A percentile compares a stretch with the other conserved stretches of the same genome.
Evolutionary conservation across 2,888 invertebrate species (phyloP).

Genomic region (Dasypolia templi): DNA sequence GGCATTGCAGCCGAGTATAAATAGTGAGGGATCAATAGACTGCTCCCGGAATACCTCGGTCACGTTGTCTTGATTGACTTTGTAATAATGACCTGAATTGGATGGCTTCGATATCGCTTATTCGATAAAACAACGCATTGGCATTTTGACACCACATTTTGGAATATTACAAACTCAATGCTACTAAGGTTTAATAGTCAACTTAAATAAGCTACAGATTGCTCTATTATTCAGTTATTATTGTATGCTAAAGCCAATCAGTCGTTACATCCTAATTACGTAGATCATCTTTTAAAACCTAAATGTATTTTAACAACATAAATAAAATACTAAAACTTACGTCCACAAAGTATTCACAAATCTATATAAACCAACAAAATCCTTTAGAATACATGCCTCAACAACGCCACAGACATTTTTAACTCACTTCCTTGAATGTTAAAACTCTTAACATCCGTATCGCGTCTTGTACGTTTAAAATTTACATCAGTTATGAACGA

Average conservation of each 20-base stretch:
- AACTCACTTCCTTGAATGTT: constrained; percentile 53
- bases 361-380: constrained; percentile 27
- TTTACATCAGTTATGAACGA: constrained; percentile 63
- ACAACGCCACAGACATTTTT: constrained; percentile 48
- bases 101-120: constrained; percentile 5
- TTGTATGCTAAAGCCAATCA: not conserved
- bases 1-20: constrained; percentile 18
- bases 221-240: not conserved
- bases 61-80: constrained; percentile 42
- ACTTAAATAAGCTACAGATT: not conserved
- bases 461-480: constrained; percentile 63
- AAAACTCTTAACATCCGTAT: constrained; percentile 59
- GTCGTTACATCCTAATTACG: not conserved
- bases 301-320: no score
- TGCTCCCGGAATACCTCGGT: constrained; percentile 35
- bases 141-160: not conserved
- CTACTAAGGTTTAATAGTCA: no score
- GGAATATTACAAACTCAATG: not conserved
- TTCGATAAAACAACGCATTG: not conserved
- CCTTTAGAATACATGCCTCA: constrained; percentile 24
- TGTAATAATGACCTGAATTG: constrained; percentile 33
- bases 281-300: not conserved
- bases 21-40: constrained; percentile 45
- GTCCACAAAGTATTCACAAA: constrained; percentile 5
- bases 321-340: constrained; percentile 4